These are phyloP conservation scores for Elgonia sp. DNA, from an alignment of 2,888 invertebrate genomes.

Conservation along the genomic window DNA sequence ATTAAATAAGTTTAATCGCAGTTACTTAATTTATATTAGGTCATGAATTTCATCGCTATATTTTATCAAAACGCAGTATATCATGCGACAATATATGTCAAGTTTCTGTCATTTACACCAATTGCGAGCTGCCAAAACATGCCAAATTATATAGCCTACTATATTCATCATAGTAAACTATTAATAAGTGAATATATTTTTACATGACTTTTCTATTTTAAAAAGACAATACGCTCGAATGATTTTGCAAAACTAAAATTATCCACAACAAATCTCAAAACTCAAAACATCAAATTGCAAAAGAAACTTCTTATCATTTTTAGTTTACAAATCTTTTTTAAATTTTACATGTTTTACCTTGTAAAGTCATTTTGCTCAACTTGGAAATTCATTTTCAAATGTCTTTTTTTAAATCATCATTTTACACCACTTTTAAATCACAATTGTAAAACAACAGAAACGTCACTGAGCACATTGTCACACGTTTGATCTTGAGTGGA, in stretches of 20 bases:
- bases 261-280: too few relatives aligned
- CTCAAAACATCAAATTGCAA: too few relatives aligned
- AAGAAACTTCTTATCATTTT: too few relatives aligned
- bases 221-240: not conserved
- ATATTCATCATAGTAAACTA: conserved; percentile 37
- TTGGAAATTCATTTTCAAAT: conserved; percentile 3
- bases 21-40: not conserved
- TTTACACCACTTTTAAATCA: not conserved
- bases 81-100: conserved; percentile 10
- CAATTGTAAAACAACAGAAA: not conserved
- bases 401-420: too few relatives aligned
- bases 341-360: conserved; percentile 1
- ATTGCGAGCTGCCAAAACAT: conserved; percentile 32
- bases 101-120: conserved; percentile 44
- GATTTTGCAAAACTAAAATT: not conserved
- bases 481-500: not conserved
- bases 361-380: conserved; percentile 15
- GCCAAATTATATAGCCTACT: conserved; percentile 34
- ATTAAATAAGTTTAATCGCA: not conserved
- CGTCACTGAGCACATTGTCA: not conserved
- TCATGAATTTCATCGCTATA: conserved; percentile 8
- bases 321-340: too few relatives aligned
- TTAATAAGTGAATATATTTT: conserved; percentile 34
- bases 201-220: conserved; percentile 7
- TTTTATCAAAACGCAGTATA: conserved; percentile 6